Conservation (phyloP, 2,888 invertebrate genomes). For the Lissocephala sabroskyi region DNA sequence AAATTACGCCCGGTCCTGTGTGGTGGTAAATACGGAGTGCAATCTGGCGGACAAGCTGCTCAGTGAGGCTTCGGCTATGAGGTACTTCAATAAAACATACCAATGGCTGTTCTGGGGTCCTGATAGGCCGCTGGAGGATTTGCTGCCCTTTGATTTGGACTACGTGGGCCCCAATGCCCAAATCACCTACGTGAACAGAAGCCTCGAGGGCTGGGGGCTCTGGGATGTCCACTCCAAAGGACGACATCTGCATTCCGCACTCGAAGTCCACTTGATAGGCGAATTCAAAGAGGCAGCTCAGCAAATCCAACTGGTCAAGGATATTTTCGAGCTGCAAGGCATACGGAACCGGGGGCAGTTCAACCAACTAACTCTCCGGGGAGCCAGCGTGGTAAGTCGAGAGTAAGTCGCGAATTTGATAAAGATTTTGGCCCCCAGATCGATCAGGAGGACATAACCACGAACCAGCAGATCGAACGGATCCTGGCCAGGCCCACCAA, state of each 20-base stretch:
- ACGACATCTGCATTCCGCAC: slow-evolving; percentile 47
- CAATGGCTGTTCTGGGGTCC: slow-evolving; percentile 66
- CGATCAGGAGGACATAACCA: slow-evolving; percentile 62
- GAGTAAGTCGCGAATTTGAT: no score
- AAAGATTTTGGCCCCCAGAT: slow-evolving; percentile 40
- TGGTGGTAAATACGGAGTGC: slow-evolving; percentile 57
- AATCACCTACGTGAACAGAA: slow-evolving; percentile 54
- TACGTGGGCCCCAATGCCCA: slow-evolving; percentile 68
- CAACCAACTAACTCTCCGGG: slow-evolving; percentile 56
- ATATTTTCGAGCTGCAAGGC: slow-evolving; percentile 55
- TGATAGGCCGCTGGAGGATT: slow-evolving; percentile 23
- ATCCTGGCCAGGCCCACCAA: slow-evolving; percentile 47
- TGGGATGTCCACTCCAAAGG: slow-evolving; percentile 69
- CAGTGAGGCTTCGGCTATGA: slow-evolving; percentile 34
- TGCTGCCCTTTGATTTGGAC: slow-evolving; percentile 35
- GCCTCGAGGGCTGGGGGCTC: slow-evolving; percentile 27
- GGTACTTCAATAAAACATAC: slow-evolving; percentile 68
- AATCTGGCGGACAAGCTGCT: slow-evolving; percentile 28
- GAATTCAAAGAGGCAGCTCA: slow-evolving; percentile 12
- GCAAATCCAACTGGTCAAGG: slow-evolving; percentile 15
- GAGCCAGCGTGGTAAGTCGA: slow-evolving; percentile 66
- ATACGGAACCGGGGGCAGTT: slow-evolving; percentile 53
- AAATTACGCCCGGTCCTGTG: slow-evolving; percentile 43
- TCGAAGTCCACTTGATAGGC: slow-evolving; percentile 48
- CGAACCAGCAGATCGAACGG: slow-evolving; percentile 49